Conservation (phyloP, 2,113 vertebrate species). For the Todiramphus saurophagus region DNA sequence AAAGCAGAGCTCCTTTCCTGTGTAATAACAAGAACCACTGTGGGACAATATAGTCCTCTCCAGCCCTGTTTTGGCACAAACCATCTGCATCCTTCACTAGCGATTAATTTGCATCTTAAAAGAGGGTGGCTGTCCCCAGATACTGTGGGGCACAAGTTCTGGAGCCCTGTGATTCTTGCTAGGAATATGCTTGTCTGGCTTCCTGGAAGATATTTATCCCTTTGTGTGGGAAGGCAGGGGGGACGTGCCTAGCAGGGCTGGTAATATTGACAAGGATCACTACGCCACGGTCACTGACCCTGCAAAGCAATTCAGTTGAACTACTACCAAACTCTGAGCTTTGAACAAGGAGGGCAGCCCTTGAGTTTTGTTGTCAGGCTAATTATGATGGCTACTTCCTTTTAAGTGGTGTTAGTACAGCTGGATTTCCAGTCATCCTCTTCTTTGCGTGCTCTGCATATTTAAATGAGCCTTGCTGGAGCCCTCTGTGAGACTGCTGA, state of each 20-base stretch:
- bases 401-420: neutral
- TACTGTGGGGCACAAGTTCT: neutral
- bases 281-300: rapidly evolving
- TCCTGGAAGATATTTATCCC: neutral
- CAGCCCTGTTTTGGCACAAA: neutral
- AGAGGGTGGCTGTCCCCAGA: neutral
- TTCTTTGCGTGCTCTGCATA: neutral
- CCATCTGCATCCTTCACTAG: neutral
- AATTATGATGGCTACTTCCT: neutral
- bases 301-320: neutral
- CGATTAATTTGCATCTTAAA: neutral
- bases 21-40: neutral
- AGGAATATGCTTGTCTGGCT: neutral
- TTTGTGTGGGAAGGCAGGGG: neutral
- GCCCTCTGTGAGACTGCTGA: neutral
- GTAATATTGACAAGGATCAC: neutral
- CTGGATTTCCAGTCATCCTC: neutral
- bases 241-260: neutral
- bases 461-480: neutral
- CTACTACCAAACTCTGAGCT: neutral
- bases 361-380: neutral
- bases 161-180: neutral
- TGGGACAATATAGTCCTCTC: neutral
- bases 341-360: neutral
- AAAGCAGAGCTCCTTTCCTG: neutral